phyloP scores from a whole-genome alignment of 2,113 vertebrate species.

The Esox niger region DNA sequence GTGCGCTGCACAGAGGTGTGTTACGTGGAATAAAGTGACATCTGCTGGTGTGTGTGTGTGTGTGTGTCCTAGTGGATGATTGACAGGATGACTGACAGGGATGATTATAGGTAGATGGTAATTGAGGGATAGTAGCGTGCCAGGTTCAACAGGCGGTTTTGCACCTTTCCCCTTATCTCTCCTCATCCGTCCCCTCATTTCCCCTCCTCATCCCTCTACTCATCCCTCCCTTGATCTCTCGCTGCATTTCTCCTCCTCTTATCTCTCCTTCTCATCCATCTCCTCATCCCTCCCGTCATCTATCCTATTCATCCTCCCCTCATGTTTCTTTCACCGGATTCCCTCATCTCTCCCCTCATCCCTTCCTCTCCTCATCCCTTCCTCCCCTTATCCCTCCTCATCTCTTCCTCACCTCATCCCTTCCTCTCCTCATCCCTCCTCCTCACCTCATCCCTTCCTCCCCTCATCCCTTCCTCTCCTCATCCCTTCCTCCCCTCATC shows the following conservation, averaged over 20 bases:
- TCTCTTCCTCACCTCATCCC: too few species aligned
- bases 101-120: constrained; percentile 82
- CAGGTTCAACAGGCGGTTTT: constrained; percentile 84
- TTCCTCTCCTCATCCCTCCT: too few species aligned
- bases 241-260: neutral
- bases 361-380: too few species aligned
- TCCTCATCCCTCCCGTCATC: too few species aligned
- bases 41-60: neutral
- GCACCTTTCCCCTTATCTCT: constrained; percentile 49
- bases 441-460: constrained; percentile 54
- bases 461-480: constrained; percentile 27
- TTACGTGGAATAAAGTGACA: too few species aligned
- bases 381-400: too few species aligned
- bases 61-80: constrained; percentile 67
- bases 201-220: neutral
- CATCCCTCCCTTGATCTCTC: constrained; percentile 12
- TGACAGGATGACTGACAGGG: constrained; percentile 86
- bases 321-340: too few species aligned
- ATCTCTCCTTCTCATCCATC: too few species aligned
- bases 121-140: constrained; percentile 82
- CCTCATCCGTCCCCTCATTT: neutral
- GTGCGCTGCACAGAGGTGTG: neutral
- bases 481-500: neutral
- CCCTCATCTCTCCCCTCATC: too few species aligned
- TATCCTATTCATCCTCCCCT: too few species aligned